Evolutionary conservation across 1,140 invertebrate genomes (phyloP).

Genomic region (Diorhabda sublineata): DNA sequence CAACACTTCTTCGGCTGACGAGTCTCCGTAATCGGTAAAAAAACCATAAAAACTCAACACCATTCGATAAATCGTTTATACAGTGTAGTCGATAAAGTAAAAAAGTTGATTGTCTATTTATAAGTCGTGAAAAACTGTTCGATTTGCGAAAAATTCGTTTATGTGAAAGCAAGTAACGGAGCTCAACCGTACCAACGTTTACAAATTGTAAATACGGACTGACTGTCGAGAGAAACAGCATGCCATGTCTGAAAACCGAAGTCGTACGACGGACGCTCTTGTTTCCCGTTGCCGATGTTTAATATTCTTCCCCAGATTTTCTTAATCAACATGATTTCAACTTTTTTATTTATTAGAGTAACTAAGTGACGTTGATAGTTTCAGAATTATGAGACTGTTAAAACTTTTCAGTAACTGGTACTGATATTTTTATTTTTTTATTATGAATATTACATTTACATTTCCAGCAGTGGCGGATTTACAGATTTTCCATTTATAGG

Average conservation of each 20-base stretch:
- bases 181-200: slow-evolving; percentile 6
- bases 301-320: not conserved
- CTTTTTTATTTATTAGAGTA: too few species aligned
- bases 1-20: slow-evolving; percentile 7
- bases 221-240: slow-evolving; percentile 26
- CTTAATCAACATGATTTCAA: too few species aligned
- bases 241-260: slow-evolving; percentile 32
- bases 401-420: too few species aligned
- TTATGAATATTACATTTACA: too few species aligned
- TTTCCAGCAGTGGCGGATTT: too few species aligned
- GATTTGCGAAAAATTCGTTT: slow-evolving; percentile 18
- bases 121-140: slow-evolving; percentile 11
- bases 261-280: slow-evolving; percentile 12
- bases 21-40: not conserved
- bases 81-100: slow-evolving; percentile 22
- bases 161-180: slow-evolving; percentile 5
- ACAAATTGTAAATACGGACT: slow-evolving; percentile 23
- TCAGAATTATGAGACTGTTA: too few species aligned
- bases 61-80: slow-evolving; percentile 12
- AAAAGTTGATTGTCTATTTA: not conserved
- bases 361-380: too few species aligned
- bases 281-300: not conserved
- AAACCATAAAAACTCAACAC: slow-evolving; percentile 19
- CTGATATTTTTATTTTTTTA: too few species aligned
- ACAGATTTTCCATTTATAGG: too few species aligned